phyloP scores from a whole-genome alignment of 2,113 vertebrate species.

The Vidua macroura region DNA sequence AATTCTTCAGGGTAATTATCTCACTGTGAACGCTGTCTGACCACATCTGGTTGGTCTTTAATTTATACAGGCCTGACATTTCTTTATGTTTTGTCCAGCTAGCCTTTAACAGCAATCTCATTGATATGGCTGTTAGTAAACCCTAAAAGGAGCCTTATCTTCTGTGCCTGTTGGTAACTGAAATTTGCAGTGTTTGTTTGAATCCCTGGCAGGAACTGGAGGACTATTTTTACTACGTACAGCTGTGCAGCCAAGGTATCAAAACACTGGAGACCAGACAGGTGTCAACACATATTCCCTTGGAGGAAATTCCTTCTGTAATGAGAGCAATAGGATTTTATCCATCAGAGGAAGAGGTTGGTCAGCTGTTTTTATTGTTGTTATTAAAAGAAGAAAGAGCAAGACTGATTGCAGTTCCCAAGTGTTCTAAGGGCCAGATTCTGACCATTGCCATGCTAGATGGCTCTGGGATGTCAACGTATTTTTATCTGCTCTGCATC shows the following conservation, averaged over 20 bases:
- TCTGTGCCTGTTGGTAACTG: background rate
- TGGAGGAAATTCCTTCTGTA: constrained; percentile 84
- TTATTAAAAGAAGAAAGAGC: background rate
- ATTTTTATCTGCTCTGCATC: background rate
- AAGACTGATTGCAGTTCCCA: background rate
- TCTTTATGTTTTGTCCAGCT: background rate
- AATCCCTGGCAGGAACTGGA: constrained; percentile 83
- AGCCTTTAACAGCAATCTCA: background rate
- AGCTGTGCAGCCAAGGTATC: constrained; percentile 79
- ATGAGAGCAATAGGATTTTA: constrained; percentile 91
- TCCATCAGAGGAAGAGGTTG: constrained; percentile 88
- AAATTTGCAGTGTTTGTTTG: background rate
- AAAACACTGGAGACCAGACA: constrained; percentile 78
- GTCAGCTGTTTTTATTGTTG: background rate
- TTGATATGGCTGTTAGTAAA: constrained; percentile 1
- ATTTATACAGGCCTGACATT: background rate
- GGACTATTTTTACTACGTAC: constrained; percentile 91
- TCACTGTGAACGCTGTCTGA: background rate
- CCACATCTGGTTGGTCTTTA: background rate
- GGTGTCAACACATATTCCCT: constrained; percentile 78
- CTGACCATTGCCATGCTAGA: background rate
- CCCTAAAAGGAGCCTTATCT: background rate
- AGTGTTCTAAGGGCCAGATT: background rate
- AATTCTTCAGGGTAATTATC: constrained; percentile 82
- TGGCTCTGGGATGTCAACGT: background rate